These are phyloP conservation scores for Gallinago paraguaiae DNA, from an alignment of 2,113 vertebrate genomes.

Conservation along the genomic window DNA sequence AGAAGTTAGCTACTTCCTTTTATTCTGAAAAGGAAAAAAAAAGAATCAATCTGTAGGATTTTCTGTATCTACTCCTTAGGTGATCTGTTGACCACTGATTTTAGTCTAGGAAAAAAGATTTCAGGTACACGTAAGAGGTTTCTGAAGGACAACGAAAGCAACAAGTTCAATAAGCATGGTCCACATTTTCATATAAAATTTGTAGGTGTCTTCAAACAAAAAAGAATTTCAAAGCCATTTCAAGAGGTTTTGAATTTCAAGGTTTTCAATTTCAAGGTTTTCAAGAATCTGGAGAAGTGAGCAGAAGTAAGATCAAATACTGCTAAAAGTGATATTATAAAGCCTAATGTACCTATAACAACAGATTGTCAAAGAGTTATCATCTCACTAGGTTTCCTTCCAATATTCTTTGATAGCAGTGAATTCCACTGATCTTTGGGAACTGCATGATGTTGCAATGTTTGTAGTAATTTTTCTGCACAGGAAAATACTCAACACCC, in stretches of 20 bases:
- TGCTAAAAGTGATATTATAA: constrained; percentile 7
- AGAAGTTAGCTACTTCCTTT: not conserved
- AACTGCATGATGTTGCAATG: constrained; percentile 1
- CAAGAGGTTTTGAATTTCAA: too few relatives aligned
- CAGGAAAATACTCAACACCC: not conserved
- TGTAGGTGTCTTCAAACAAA: not conserved
- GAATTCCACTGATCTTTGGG: constrained; percentile 49
- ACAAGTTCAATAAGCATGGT: not conserved
- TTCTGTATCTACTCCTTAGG: not conserved
- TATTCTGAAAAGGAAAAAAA: not conserved
- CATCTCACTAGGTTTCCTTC: not conserved
- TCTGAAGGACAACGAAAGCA: not conserved
- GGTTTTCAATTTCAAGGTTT: too few relatives aligned
- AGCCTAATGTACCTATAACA: constrained; percentile 45
- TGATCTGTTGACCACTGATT: not conserved
- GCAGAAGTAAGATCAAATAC: constrained; percentile 16
- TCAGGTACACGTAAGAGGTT: not conserved
- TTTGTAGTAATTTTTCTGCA: constrained; percentile 11
- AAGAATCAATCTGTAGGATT: not conserved
- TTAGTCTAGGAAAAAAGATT: not conserved
- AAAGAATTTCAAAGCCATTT: not conserved
- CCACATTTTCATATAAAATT: not conserved
- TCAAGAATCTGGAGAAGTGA: constrained; percentile 31
- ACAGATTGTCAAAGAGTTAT: constrained; percentile 24
- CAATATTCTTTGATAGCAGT: not conserved